Conservation (phyloP, 64 coral and sea anemone genomes). For the Montipora sp. region DNA sequence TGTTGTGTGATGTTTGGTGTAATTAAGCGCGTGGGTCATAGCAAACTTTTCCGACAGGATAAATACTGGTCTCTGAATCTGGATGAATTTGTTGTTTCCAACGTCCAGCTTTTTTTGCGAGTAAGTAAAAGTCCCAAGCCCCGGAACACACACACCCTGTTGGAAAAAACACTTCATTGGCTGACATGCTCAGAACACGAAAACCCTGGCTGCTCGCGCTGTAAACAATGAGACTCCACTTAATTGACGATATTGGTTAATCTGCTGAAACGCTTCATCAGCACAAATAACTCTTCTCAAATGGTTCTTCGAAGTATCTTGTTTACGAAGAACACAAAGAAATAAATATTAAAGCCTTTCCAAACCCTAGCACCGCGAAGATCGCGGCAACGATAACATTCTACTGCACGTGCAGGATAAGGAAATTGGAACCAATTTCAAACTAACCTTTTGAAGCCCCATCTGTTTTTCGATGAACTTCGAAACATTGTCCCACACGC, state of each 20-base stretch:
- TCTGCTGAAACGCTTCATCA: neutral
- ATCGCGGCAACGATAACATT: neutral
- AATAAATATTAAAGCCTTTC: neutral
- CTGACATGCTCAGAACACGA: neutral
- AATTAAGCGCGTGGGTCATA: constrained; percentile 88
- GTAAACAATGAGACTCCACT: constrained; percentile 6
- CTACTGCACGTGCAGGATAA: constrained; percentile 65
- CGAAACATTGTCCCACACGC: constrained; percentile 94
- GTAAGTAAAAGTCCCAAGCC: constrained; percentile 91
- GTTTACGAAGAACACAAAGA: neutral
- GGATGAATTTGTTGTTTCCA: constrained; percentile 90
- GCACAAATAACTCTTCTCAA: neutral
- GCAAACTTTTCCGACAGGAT: constrained; percentile 97
- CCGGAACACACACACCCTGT: constrained; percentile 91
- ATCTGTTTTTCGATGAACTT: constrained; percentile 92
- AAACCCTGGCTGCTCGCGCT: neutral
- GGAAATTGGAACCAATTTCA: neutral
- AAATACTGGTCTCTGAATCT: constrained; percentile 96
- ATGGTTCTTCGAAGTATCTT: neutral
- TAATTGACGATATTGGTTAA: too few relatives aligned
- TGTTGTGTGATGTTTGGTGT: constrained; percentile 93
- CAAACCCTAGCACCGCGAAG: neutral
- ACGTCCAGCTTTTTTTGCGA: constrained; percentile 96
- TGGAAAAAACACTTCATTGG: neutral
- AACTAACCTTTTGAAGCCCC: constrained; percentile 86